These are phyloP conservation scores for Amiota communis DNA, from an alignment of 2,888 invertebrate species.

Conservation along the genomic window DNA sequence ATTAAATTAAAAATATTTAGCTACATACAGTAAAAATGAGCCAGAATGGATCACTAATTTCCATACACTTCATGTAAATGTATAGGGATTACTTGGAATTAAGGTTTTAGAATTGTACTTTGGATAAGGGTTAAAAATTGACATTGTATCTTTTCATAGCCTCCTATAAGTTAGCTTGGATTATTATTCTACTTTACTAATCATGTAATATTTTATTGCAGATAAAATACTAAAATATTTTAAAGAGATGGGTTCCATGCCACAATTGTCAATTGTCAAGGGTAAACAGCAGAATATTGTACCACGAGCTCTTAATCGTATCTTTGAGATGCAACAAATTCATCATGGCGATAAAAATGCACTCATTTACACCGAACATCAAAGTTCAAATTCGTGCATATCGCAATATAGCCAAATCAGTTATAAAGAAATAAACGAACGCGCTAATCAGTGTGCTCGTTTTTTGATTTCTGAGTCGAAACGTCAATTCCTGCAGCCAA, in stretches of 20 bases:
- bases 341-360: slow-evolving; percentile 76
- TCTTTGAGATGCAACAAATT: slow-evolving; percentile 77
- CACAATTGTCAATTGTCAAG: slow-evolving; percentile 81
- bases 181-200: not conserved
- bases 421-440: slow-evolving; percentile 73
- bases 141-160: too few relatives aligned
- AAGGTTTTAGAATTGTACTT: too few relatives aligned
- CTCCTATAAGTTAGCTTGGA: too few relatives aligned
- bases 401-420: slow-evolving; percentile 60
- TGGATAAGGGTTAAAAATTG: too few relatives aligned
- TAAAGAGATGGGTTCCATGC: slow-evolving; percentile 81
- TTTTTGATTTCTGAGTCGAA: slow-evolving; percentile 64
- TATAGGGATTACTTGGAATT: too few relatives aligned
- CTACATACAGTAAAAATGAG: too few relatives aligned
- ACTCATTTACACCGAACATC: slow-evolving; percentile 75
- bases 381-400: slow-evolving; percentile 25
- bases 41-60: too few relatives aligned
- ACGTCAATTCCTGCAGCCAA: slow-evolving; percentile 69
- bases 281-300: slow-evolving; percentile 76
- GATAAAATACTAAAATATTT: not conserved
- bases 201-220: not conserved
- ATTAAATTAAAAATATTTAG: too few relatives aligned
- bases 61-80: too few relatives aligned
- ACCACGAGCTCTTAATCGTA: slow-evolving; percentile 75
- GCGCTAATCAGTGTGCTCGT: slow-evolving; percentile 74